phyloP scores from a whole-genome alignment of 2,113 vertebrate genomes.

The Peromyscus maniculatus region DNA sequence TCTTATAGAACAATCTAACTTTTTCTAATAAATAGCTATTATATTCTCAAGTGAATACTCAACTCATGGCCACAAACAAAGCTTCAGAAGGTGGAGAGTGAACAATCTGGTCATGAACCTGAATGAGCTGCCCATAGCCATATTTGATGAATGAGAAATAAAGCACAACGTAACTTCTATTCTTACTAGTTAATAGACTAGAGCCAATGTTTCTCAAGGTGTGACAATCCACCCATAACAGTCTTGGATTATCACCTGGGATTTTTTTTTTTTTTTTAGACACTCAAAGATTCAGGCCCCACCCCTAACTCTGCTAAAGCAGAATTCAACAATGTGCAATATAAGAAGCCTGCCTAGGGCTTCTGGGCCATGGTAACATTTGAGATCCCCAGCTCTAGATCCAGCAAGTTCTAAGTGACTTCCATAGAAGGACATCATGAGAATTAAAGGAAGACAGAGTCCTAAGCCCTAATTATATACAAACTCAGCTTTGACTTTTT shows the following conservation, averaged over 20 bases:
- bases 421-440: neutral
- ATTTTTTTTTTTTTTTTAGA: neutral
- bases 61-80: neutral
- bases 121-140: neutral
- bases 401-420: neutral
- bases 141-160: neutral
- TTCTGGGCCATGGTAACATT: neutral
- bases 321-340: neutral
- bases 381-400: neutral
- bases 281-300: neutral
- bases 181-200: neutral
- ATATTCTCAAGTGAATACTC: neutral
- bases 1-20: neutral
- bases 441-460: neutral
- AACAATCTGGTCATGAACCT: neutral
- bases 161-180: neutral
- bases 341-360: neutral
- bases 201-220: neutral
- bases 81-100: neutral
- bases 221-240: neutral
- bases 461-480: neutral
- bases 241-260: neutral
- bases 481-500: neutral
- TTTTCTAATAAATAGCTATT: neutral
- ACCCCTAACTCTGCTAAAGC: neutral